Evolutionary conservation across 2,888 invertebrate species (phyloP), one percentile per base, ranked within the genome.

Genomic region (Drosophila parthenogenetica): DNA sequence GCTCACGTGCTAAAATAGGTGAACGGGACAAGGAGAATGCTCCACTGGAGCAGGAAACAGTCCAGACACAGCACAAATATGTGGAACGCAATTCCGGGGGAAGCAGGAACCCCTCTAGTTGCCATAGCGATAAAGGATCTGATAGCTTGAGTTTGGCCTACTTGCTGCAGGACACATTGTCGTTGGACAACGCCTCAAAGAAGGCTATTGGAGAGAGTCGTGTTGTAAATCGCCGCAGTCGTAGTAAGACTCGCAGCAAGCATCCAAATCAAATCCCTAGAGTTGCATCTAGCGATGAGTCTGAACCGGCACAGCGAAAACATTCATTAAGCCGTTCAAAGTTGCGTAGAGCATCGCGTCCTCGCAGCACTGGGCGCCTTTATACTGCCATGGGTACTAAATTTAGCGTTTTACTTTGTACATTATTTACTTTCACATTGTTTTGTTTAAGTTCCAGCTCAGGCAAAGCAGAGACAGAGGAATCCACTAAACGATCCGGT

Each of bases 401-500:
- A 39, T n/a, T 37, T n/a, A 37, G 7, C 5, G 7, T 7, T 39
- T 7, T 5, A 5, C 29, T n/a, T 29, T 48, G 2, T 13, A 46
- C 16, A 14, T 25, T 8, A 48, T 25, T 45, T 45, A 53, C 19
- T 42, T 13, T 25, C 5, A 3, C 42, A 19, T 40, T 45, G 0
- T 53, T 10, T 35, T 5, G 1, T 29, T 50, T 17, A 55, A 91
- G 90, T 72, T 66, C 79, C 77, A 13, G 67, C 72, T 11, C 73
- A 69, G 19, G n/a, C 29, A 3, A 80, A 76, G 53, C 70, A 77
- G n/a, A 71, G 69, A 17, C 29, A 65, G 16, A 81, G 75, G 48
- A 68, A 77, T 32, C 61, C 60, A 37, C 70, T 70, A 13, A 87
- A 69, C 76, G 96, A 96, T 90, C 96, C 97, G 16, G 96, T 97